A percentile compares a stretch with the other conserved stretches of the same genome.
Conservation (phyloP, 2,888 invertebrate genomes). For the Phanerotoma sp. region DNA sequence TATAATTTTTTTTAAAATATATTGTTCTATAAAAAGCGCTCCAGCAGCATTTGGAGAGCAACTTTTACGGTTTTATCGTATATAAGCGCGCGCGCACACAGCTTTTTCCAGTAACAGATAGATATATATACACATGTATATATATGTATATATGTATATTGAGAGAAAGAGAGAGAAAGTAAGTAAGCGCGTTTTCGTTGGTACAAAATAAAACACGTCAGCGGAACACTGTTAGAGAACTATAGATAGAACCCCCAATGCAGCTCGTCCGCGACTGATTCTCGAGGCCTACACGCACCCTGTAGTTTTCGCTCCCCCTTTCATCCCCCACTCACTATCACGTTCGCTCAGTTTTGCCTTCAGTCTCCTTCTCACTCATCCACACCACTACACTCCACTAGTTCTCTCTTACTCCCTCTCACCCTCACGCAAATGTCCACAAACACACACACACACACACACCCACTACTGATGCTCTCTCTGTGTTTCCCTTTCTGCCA, state of each 20-base stretch:
- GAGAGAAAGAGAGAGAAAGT: neutral
- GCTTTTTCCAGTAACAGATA: too few species aligned
- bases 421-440: too few species aligned
- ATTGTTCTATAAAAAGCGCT: too few species aligned
- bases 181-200: neutral
- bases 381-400: constrained; percentile 9
- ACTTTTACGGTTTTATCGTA: too few species aligned
- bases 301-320: constrained; percentile 53
- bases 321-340: constrained; percentile 40
- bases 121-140: too few species aligned
- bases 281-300: constrained; percentile 57
- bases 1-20: too few species aligned
- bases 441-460: too few species aligned
- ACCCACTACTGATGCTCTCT: constrained; percentile 34
- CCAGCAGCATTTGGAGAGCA: too few species aligned
- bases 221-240: constrained; percentile 38
- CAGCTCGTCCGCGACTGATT: constrained; percentile 57
- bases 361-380: constrained; percentile 7
- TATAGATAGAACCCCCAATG: constrained; percentile 56
- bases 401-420: constrained; percentile 22
- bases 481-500: constrained; percentile 4
- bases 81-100: too few species aligned
- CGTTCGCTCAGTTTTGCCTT: constrained; percentile 20
- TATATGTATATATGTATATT: too few species aligned
- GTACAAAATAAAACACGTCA: constrained; percentile 30